These are phyloP conservation scores for Eulimnadia texana DNA, from an alignment of 1,140 invertebrate genomes.

Conservation along the genomic window DNA sequence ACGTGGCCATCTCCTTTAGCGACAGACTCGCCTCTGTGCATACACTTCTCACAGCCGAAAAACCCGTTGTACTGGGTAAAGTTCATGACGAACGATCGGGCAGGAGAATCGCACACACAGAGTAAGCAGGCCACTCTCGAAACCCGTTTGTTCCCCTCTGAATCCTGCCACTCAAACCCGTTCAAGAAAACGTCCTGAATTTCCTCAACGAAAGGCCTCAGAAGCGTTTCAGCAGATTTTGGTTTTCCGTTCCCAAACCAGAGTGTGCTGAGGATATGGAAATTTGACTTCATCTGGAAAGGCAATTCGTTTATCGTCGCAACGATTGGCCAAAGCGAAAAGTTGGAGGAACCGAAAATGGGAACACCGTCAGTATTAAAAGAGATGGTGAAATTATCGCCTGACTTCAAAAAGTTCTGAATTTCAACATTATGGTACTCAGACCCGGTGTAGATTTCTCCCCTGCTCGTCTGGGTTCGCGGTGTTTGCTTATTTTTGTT, in stretches of 20 bases:
- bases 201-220: constrained; percentile 10
- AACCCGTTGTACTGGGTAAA: constrained; percentile 3
- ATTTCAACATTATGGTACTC: background rate
- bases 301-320: constrained; percentile 25
- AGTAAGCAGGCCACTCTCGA: constrained; percentile 2
- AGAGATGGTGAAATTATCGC: background rate
- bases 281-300: constrained; percentile 17
- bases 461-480: background rate
- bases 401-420: background rate
- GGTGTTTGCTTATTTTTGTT: background rate
- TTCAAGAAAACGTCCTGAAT: background rate
- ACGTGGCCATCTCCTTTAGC: constrained; percentile 6
- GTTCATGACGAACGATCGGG: background rate
- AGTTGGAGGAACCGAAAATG: constrained; percentile 26
- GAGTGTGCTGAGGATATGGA: constrained; percentile 1
- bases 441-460: background rate
- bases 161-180: constrained; percentile 3
- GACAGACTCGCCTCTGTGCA: background rate
- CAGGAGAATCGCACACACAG: background rate
- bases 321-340: constrained; percentile 26
- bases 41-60: constrained; percentile 2
- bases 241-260: constrained; percentile 1
- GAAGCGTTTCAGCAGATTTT: background rate
- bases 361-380: constrained; percentile 23
- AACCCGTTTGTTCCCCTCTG: background rate